These are phyloP conservation scores for Motacilla alba DNA, from an alignment of 2,113 vertebrate genomes.

Conservation along the genomic window DNA sequence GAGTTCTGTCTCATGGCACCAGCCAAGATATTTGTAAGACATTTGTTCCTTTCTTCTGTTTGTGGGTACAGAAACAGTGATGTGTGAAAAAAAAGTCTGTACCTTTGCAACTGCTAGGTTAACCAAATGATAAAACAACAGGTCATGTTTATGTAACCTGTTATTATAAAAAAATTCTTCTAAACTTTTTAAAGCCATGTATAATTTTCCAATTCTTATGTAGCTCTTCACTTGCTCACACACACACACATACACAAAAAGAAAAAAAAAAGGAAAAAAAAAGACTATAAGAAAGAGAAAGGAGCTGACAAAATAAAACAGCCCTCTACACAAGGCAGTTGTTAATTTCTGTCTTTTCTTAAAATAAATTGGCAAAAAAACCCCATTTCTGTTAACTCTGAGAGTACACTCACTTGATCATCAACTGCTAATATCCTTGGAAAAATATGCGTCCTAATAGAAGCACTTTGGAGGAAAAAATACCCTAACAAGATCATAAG, in stretches of 20 bases:
- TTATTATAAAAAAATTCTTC: neutral
- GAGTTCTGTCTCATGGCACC: neutral
- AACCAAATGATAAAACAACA: neutral
- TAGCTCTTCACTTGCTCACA: neutral
- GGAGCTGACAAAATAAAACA: neutral
- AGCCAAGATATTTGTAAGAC: neutral
- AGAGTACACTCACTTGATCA: neutral
- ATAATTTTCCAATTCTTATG: neutral
- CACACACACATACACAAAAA: accelerated
- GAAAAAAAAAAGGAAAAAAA: neutral
- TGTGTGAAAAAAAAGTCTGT: neutral
- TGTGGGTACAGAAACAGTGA: neutral
- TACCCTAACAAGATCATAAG: neutral
- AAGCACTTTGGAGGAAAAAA: neutral
- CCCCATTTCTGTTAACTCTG: accelerated
- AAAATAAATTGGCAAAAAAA: neutral
- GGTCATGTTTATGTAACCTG: neutral
- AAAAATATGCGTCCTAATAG: neutral
- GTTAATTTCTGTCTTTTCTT: neutral
- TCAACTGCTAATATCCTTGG: neutral
- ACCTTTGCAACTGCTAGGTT: neutral
- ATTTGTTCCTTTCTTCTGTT: neutral
- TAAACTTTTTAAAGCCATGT: neutral
- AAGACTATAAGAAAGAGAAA: neutral
- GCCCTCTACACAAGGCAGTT: neutral